Conservation (phyloP, 2,888 invertebrate genomes). For the Eulithis prunata region DNA sequence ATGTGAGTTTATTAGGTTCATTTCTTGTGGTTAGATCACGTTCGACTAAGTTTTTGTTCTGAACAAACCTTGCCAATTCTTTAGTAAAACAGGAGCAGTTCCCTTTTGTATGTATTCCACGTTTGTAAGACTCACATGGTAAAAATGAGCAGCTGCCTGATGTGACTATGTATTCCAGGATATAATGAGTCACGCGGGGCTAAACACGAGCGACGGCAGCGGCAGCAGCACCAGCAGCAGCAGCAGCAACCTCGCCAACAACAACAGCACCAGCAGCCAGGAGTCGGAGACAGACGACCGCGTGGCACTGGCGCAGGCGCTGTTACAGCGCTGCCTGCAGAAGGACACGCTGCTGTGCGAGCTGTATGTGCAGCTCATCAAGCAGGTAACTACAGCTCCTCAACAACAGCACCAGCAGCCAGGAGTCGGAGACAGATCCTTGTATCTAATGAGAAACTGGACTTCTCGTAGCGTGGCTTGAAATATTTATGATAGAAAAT, state of each 20-base stretch:
- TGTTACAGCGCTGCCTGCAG: constrained; percentile 95
- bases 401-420: constrained; percentile 67
- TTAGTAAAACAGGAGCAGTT: no score
- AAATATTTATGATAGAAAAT: no score
- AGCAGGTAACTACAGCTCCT: constrained; percentile 82
- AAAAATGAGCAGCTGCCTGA: background rate
- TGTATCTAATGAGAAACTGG: no score
- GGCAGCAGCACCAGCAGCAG: constrained; percentile 72
- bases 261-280: constrained; percentile 66
- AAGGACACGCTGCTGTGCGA: constrained; percentile 95
- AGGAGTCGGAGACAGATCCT: constrained; percentile 87
- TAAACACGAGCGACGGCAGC: constrained; percentile 81
- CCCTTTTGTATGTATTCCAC: no score
- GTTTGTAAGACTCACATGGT: no score
- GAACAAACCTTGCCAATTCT: no score
- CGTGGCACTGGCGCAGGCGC: constrained; percentile 93
- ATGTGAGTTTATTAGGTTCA: no score
- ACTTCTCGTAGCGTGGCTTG: constrained; percentile 82
- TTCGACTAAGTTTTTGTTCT: no score
- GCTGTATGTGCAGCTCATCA: constrained; percentile 95
- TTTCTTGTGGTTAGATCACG: no score
- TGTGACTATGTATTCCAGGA: constrained; percentile 54
- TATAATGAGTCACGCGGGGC: constrained; percentile 94
- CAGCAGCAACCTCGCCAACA: constrained; percentile 71
- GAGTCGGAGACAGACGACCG: constrained; percentile 92